Evolutionary conservation across 2,797 vertebrate genomes (phyloP).

Genomic region (Australoheros facetus): DNA sequence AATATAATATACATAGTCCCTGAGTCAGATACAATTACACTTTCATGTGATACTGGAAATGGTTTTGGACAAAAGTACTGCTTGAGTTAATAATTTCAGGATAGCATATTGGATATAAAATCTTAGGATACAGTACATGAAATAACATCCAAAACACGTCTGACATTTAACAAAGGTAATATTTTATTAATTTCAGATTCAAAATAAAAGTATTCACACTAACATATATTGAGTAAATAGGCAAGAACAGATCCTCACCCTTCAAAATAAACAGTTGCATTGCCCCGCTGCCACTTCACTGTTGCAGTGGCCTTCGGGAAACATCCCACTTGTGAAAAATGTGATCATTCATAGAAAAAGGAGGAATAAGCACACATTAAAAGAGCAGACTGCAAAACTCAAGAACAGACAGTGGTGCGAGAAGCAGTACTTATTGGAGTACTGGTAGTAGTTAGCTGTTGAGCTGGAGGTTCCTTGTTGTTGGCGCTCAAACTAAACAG

Average conservation of each 20-base stretch:
- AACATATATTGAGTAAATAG: slow-evolving; percentile 83
- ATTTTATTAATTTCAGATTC: slow-evolving; percentile 81
- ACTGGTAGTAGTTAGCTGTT: slow-evolving; percentile 65
- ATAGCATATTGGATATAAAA: background rate
- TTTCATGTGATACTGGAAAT: too few relatives aligned
- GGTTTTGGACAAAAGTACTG: too few relatives aligned
- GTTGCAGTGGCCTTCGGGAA: slow-evolving; percentile 65
- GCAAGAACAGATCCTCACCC: slow-evolving; percentile 72
- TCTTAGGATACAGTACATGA: background rate
- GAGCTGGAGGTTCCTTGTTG: slow-evolving; percentile 66
- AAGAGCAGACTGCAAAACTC: slow-evolving; percentile 63
- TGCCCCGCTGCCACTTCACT: slow-evolving; percentile 62
- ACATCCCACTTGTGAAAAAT: slow-evolving; percentile 70
- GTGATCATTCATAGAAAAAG: slow-evolving; percentile 62
- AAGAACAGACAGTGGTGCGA: slow-evolving; percentile 55
- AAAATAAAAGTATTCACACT: slow-evolving; percentile 84
- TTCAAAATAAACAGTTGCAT: slow-evolving; percentile 61
- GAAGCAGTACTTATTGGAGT: slow-evolving; percentile 60
- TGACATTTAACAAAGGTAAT: slow-evolving; percentile 76
- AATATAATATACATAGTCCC: too few relatives aligned
- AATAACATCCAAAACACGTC: slow-evolving; percentile 35
- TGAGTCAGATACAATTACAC: too few relatives aligned
- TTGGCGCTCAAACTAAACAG: slow-evolving; percentile 59
- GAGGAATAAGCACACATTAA: slow-evolving; percentile 70
- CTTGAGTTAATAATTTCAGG: background rate